A percentile compares a stretch with the other conserved stretches of the same genome.
Evolutionary conservation across 2,888 invertebrate species (phyloP).

Genomic region (Deilephila elpenor): DNA sequence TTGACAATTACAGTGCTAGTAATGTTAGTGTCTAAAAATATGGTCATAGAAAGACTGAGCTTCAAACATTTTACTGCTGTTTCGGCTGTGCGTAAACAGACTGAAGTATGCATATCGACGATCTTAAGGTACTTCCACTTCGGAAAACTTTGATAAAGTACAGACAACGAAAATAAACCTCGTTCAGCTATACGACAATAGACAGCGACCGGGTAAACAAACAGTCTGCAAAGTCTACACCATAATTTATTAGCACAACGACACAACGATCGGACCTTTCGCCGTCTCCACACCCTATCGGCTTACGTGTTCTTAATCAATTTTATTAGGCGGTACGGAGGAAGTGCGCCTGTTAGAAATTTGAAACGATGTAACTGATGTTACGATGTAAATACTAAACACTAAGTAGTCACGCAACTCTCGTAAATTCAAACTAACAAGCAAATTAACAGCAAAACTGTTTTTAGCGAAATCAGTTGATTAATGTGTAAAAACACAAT

Average conservation of each 20-base stretch:
- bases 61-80: no score
- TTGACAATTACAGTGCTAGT: no score
- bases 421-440: neutral
- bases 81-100: no score
- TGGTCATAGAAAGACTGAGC: no score
- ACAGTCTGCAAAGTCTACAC: neutral
- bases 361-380: conserved; percentile 21
- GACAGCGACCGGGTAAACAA: neutral
- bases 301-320: conserved; percentile 45
- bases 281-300: conserved; percentile 30
- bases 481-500: no score
- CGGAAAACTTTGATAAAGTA: no score
- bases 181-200: neutral
- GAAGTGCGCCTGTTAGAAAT: conserved; percentile 22
- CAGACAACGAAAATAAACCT: neutral
- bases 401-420: conserved; percentile 17
- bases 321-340: conserved; percentile 31
- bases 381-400: conserved; percentile 9
- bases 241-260: conserved; percentile 15
- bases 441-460: neutral
- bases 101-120: no score
- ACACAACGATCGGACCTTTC: conserved; percentile 9
- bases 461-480: neutral
- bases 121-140: no score
- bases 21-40: no score